A percentile compares a stretch with the other conserved stretches of the same genome.
phyloP scores from a whole-genome alignment of 1,140 invertebrate species.

The Asbolus verrucosus region DNA sequence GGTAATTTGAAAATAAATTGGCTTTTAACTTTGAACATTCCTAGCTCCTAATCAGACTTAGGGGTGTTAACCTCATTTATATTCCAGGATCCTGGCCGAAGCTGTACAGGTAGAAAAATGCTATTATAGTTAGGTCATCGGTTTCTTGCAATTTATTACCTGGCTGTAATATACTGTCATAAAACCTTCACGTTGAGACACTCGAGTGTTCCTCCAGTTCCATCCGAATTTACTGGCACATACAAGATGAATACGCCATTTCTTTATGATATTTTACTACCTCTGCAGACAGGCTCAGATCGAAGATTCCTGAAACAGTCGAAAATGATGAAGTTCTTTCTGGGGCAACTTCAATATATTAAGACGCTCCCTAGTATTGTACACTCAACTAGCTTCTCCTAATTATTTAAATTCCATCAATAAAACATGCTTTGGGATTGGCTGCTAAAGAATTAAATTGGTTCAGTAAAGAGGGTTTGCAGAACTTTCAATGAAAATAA shows the following conservation, averaged over 20 bases:
- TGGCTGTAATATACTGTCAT: conserved; percentile 30
- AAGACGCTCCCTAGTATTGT: not conserved
- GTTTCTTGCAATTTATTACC: conserved; percentile 34
- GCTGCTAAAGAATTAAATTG: too few relatives aligned
- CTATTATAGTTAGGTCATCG: conserved; percentile 31
- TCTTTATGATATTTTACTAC: conserved; percentile 25
- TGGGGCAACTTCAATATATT: not conserved
- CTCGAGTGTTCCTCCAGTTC: conserved; percentile 15
- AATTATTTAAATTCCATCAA: too few relatives aligned
- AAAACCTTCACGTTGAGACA: conserved; percentile 27
- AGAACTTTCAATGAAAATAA: too few relatives aligned
- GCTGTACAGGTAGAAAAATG: conserved; percentile 22
- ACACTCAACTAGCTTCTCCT: too few relatives aligned
- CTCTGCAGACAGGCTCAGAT: conserved; percentile 11
- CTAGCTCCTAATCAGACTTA: conserved; percentile 2
- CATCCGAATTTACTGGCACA: conserved; percentile 4
- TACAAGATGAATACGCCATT: conserved; percentile 25
- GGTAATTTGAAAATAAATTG: conserved; percentile 31
- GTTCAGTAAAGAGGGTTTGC: too few relatives aligned
- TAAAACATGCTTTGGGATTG: too few relatives aligned
- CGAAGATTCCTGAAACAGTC: conserved; percentile 6
- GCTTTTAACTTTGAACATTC: conserved; percentile 25
- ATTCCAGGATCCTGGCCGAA: conserved; percentile 10
- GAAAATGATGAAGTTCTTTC: not conserved
- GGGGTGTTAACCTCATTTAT: conserved; percentile 29